These are phyloP conservation scores for Nomada ruficornis DNA, from an alignment of 2,888 invertebrate genomes.

Conservation along the genomic window DNA sequence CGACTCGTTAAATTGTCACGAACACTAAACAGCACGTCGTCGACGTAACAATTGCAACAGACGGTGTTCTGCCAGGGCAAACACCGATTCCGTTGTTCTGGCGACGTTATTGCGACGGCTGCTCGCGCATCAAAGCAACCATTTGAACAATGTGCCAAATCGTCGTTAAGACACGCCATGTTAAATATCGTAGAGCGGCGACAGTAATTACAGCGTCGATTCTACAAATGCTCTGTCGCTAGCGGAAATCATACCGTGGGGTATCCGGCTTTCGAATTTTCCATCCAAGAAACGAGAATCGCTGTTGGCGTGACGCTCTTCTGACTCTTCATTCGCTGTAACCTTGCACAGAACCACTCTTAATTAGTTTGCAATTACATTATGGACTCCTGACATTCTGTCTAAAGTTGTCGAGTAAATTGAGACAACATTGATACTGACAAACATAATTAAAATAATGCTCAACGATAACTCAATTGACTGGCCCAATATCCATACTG, in stretches of 20 bases:
- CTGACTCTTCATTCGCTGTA: neutral
- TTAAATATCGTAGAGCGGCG: slow-evolving; percentile 36
- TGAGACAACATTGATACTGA: too few relatives aligned
- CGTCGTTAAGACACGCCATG: slow-evolving; percentile 50
- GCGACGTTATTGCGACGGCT: slow-evolving; percentile 47
- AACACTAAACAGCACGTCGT: slow-evolving; percentile 19
- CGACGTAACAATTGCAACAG: slow-evolving; percentile 34
- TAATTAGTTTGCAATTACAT: too few relatives aligned
- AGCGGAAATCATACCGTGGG: slow-evolving; percentile 15
- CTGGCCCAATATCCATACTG: too few relatives aligned
- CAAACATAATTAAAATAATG: too few relatives aligned
- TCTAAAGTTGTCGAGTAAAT: too few relatives aligned
- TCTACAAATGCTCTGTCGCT: neutral
- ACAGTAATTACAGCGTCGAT: slow-evolving; percentile 33
- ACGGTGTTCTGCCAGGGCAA: neutral
- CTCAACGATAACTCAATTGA: too few relatives aligned
- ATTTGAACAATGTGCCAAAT: slow-evolving; percentile 37
- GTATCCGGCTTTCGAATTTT: neutral
- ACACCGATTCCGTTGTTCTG: slow-evolving; percentile 45
- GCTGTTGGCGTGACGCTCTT: neutral
- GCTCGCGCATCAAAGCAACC: slow-evolving; percentile 47
- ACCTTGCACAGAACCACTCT: too few relatives aligned
- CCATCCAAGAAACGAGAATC: neutral
- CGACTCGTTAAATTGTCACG: slow-evolving; percentile 47
- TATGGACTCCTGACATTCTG: too few relatives aligned